Evolutionary conservation across 1,140 invertebrate species (phyloP).

Genomic region (Neodiprion lecontei): DNA sequence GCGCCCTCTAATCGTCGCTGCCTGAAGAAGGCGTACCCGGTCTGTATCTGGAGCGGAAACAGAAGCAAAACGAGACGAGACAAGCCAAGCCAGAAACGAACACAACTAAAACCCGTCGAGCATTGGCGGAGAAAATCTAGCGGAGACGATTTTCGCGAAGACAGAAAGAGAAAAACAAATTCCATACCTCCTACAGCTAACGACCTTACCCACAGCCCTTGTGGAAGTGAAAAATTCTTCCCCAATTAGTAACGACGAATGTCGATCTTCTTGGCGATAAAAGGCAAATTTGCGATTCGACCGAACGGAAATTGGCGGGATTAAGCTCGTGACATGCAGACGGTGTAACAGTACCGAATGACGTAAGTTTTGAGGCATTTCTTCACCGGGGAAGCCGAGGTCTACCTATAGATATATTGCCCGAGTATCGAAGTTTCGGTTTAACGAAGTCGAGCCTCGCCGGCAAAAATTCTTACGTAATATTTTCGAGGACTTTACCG

Average conservation of each 20-base stretch:
- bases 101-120: not conserved
- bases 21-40: slow-evolving; percentile 30
- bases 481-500: not conserved
- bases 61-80: slow-evolving; percentile 42
- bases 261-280: too few relatives aligned
- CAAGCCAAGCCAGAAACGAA: not conserved
- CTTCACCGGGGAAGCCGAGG: not conserved
- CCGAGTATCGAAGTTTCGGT: too few relatives aligned
- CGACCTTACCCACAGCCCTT: too few relatives aligned
- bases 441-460: not conserved
- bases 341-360: not conserved
- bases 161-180: too few relatives aligned
- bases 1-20: slow-evolving; percentile 40
- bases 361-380: not conserved
- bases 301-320: too few relatives aligned
- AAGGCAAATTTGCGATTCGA: too few relatives aligned
- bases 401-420: too few relatives aligned
- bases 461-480: not conserved
- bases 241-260: too few relatives aligned
- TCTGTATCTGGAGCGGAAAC: slow-evolving; percentile 52
- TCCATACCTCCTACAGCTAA: too few relatives aligned
- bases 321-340: too few relatives aligned
- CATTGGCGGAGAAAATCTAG: not conserved
- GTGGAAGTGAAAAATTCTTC: too few relatives aligned
- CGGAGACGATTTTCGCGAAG: too few relatives aligned